Evolutionary conservation across 2,797 vertebrate species (phyloP), one percentile per base, ranked within the genome.

Genomic region (Eulemur rubriventer): DNA sequence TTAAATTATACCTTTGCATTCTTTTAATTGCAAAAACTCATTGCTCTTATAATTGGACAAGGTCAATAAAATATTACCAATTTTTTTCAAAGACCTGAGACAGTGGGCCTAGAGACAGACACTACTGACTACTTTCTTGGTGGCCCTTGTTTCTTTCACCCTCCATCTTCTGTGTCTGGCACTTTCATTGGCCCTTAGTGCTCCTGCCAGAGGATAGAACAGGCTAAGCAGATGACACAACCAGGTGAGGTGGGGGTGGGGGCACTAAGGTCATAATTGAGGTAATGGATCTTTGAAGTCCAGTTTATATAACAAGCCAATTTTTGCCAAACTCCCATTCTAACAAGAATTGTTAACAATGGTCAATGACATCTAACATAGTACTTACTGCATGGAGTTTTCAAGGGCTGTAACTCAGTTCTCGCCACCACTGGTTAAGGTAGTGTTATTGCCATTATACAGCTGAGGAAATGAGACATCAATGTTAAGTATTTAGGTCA

Each of bases 261-360:
- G 14, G 4, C 1, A 4, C 81, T 69, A 80, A 1, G 38, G 22
- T 73, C 79, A 33, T 57, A 79, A 59, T 35, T 50, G 24, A 97
- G 46, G 61, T 43, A 52, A 63, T 46, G 18, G 13, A n/a, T 78
- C n/a, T 85, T 95, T 82, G 28, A 97, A 95, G 92, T 48, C 46
- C 35, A 35, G 17, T 90, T 86, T 92, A 30, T 63, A 4, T 59
- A 80, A 61, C 9, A 67, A 82, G 67, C 20, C n/a, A 69, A 57
- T n/a, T 48, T 93, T 75, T 65, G 35, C 26, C 59, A 75, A 80
- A 89, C 50, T 90, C 46, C 43, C 63, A 28, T 80, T 94, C 67
- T 70, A 85, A 70, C 1, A 87, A 43, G 20, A 80, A 55, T 75
- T 73, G 50, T 59, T 84, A 63, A 22, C 59, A 41, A 63, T 52